phyloP scores from a whole-genome alignment of 1,140 invertebrate genomes.

The Bilobella aurantiaca region DNA sequence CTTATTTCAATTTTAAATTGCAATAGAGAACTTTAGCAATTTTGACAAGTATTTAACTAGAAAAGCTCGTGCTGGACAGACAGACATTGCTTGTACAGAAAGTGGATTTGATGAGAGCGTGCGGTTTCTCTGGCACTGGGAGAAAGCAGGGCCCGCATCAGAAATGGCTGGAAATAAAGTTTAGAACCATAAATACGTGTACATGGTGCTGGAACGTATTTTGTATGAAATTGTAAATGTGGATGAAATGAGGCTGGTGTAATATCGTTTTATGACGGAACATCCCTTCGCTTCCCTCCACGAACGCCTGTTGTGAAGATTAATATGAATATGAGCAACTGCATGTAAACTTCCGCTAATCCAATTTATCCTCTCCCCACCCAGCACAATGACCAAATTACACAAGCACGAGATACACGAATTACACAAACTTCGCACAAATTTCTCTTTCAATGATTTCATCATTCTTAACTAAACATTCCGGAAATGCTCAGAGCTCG shows the following conservation, averaged over 20 bases:
- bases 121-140: background rate
- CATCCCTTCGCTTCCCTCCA: background rate
- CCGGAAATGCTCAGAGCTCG: too few relatives aligned
- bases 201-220: too few relatives aligned
- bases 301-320: background rate
- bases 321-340: slow-evolving; percentile 1
- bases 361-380: background rate
- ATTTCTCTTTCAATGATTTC: background rate
- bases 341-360: background rate
- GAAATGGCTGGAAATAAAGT: background rate
- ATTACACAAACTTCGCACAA: background rate
- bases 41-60: too few relatives aligned
- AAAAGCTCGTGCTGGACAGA: too few relatives aligned
- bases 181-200: too few relatives aligned
- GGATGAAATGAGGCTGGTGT: slow-evolving; percentile 4
- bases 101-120: background rate
- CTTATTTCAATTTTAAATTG: too few relatives aligned
- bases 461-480: too few relatives aligned
- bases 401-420: too few relatives aligned
- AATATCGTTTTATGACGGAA: slow-evolving; percentile 2
- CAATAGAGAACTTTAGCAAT: background rate
- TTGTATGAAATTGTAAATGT: too few relatives aligned
- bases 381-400: too few relatives aligned
- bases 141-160: background rate
- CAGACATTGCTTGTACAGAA: background rate